Percentiles rank a stretch among this genome's conserved stretches.
phyloP scores from a whole-genome alignment of 2,797 vertebrate genomes.

The Knipowitschia caucasica region DNA sequence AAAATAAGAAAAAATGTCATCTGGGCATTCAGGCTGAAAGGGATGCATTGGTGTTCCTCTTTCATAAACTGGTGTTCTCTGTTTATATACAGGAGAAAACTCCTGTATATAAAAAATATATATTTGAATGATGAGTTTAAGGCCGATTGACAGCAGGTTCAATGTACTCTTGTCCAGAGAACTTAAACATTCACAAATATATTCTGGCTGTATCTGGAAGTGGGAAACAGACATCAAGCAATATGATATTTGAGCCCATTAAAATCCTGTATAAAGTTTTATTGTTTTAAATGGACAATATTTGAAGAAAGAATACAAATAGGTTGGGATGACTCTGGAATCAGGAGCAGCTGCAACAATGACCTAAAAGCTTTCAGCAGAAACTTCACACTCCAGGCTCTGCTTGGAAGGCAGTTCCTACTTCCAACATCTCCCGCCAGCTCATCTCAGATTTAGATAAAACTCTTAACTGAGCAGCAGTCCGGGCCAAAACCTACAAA shows the following conservation, averaged over 20 bases:
- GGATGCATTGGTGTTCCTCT: too few species aligned
- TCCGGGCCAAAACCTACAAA: conserved; percentile 20
- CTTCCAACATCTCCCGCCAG: conserved; percentile 60
- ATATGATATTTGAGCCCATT: conserved; percentile 20
- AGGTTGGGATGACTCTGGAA: conserved; percentile 80
- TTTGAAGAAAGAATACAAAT: conserved; percentile 79
- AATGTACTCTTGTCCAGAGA: too few species aligned
- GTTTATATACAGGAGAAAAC: too few species aligned
- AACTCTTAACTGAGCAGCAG: conserved; percentile 29
- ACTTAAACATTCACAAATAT: too few species aligned
- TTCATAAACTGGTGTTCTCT: too few species aligned
- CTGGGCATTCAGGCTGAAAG: background rate
- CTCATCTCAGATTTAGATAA: conserved; percentile 48
- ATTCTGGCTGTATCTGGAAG: too few species aligned
- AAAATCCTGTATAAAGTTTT: too few species aligned
- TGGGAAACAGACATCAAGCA: background rate
- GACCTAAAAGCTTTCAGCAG: conserved; percentile 66
- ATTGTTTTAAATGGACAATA: too few species aligned
- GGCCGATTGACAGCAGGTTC: too few species aligned
- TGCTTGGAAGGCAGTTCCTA: conserved; percentile 49
- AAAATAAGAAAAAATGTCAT: background rate
- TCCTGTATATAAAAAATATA: too few species aligned
- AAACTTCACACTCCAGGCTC: conserved; percentile 58
- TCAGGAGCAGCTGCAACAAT: conserved; percentile 78
- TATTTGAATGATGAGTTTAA: too few species aligned